These are phyloP conservation scores for Limenitis camilla DNA, from an alignment of 2,888 invertebrate genomes.

Conservation along the genomic window DNA sequence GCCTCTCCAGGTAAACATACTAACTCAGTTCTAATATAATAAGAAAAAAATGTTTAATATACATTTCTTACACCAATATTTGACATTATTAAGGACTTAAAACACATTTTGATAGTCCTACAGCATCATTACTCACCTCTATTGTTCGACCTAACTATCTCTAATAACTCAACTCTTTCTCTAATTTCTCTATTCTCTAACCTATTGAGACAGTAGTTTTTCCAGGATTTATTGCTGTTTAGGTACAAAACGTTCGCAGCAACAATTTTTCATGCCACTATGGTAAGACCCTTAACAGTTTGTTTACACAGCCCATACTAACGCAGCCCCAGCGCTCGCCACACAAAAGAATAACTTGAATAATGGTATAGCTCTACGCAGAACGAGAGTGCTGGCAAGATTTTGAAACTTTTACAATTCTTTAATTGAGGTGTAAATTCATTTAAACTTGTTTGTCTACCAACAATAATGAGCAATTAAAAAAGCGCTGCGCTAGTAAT, in stretches of 20 bases:
- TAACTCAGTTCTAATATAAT: too few species aligned
- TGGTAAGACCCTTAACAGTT: constrained; percentile 27
- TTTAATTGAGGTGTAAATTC: constrained; percentile 8
- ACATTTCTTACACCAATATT: too few species aligned
- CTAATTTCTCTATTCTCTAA: too few species aligned
- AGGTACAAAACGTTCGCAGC: neutral
- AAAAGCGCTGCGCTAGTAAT: neutral
- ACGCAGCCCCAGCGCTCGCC: constrained; percentile 18
- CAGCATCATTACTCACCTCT: too few species aligned
- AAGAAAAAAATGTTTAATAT: too few species aligned
- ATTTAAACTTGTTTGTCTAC: constrained; percentile 6
- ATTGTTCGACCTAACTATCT: too few species aligned
- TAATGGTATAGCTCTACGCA: constrained; percentile 30
- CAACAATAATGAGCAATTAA: neutral
- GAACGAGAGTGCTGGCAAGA: constrained; percentile 5
- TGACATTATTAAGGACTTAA: too few species aligned
- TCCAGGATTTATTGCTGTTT: neutral
- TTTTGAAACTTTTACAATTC: constrained; percentile 7
- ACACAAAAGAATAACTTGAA: constrained; percentile 42
- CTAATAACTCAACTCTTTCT: too few species aligned
- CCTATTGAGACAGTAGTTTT: neutral
- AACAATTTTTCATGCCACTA: constrained; percentile 3
- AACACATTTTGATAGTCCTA: too few species aligned
- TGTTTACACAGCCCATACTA: constrained; percentile 41
- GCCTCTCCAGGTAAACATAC: too few species aligned